phyloP scores from a whole-genome alignment of 2,888 invertebrate genomes.

The Drepana falcataria region DNA sequence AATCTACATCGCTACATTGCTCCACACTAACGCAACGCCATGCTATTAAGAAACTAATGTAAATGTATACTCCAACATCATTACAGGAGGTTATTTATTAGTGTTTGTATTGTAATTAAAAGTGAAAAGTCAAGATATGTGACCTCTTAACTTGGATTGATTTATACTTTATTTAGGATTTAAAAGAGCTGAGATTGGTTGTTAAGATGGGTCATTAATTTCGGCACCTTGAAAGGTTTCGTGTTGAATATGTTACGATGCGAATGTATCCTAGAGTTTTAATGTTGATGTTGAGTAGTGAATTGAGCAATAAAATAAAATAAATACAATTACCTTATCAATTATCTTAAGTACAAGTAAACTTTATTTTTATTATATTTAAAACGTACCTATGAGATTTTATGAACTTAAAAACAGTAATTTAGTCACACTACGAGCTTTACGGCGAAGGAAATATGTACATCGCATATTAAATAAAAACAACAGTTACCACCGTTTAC shows the following conservation, averaged over 20 bases:
- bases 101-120: constrained; percentile 16
- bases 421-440: too few relatives aligned
- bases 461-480: too few relatives aligned
- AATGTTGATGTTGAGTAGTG: background rate
- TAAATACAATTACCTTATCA: too few relatives aligned
- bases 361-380: too few relatives aligned
- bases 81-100: constrained; percentile 24
- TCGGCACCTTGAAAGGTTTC: background rate
- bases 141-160: background rate
- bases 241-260: background rate
- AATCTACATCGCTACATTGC: constrained; percentile 22
- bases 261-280: background rate
- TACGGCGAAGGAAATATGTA: too few relatives aligned
- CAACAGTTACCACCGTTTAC: too few relatives aligned
- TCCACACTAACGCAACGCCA: constrained; percentile 23
- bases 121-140: constrained; percentile 1
- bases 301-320: too few relatives aligned
- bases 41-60: constrained; percentile 30
- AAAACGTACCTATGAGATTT: too few relatives aligned
- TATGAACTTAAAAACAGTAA: too few relatives aligned
- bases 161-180: too few relatives aligned
- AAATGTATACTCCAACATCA: constrained; percentile 26
- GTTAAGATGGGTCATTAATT: background rate
- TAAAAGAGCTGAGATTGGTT: background rate
- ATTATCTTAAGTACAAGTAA: too few relatives aligned